These are phyloP conservation scores for Empis livida DNA, from an alignment of 2,888 invertebrate genomes.

Conservation along the genomic window DNA sequence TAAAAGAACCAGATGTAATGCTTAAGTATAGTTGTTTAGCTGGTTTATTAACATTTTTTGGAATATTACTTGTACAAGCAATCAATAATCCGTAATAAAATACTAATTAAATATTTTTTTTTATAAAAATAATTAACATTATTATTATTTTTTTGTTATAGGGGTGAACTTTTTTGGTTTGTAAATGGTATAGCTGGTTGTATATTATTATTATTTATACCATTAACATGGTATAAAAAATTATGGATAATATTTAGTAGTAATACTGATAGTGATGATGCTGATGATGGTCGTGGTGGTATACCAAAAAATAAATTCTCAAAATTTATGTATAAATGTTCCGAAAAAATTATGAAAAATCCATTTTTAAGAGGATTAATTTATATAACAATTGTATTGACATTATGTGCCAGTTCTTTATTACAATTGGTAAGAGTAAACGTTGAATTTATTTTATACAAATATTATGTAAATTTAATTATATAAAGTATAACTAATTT, in stretches of 20 bases:
- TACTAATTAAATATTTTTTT: conserved; percentile 2
- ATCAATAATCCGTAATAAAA: conserved; percentile 37
- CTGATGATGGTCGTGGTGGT: conserved; percentile 11
- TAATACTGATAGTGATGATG: conserved; percentile 13
- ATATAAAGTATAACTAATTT: too few relatives aligned
- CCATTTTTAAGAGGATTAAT: conserved; percentile 47
- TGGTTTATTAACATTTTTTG: conserved; percentile 44
- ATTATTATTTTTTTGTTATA: not conserved
- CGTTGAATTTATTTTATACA: too few relatives aligned
- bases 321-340: conserved; percentile 46
- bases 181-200: conserved; percentile 35
- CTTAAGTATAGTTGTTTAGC: conserved; percentile 68
- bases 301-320: conserved; percentile 41
- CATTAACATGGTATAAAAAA: conserved; percentile 64
- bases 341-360: conserved; percentile 48
- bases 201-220: conserved; percentile 46
- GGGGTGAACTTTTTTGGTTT: conserved; percentile 35
- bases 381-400: conserved; percentile 52
- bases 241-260: conserved; percentile 43
- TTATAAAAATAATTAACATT: not conserved
- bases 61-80: conserved; percentile 47
- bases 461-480: not conserved
- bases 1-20: conserved; percentile 65
- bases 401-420: conserved; percentile 51
- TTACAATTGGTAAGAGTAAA: conserved; percentile 48